Percentiles rank a stretch among this genome's conserved stretches.
Evolutionary conservation across 2,113 vertebrate genomes (phyloP).

Genomic region (Cacatua alba): DNA sequence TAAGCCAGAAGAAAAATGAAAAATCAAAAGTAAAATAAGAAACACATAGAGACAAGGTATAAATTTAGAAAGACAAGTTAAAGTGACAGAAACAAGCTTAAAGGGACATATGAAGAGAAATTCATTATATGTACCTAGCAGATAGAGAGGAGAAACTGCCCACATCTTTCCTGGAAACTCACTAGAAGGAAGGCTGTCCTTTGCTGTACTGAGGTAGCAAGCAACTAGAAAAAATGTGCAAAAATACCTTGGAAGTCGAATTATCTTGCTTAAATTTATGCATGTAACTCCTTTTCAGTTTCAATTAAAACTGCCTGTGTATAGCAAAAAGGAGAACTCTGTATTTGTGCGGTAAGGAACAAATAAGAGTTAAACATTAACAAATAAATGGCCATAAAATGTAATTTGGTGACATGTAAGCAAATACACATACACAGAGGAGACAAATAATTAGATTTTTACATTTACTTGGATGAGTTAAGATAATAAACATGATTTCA

Average conservation of each 20-base stretch:
- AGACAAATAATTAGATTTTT: neutral
- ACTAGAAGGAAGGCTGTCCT: neutral
- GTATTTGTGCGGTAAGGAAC: neutral
- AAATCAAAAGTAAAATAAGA: neutral
- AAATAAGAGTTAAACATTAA: neutral
- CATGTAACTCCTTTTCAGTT: neutral
- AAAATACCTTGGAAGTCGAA: neutral
- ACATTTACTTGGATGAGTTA: neutral
- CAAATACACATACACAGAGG: neutral
- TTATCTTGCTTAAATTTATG: neutral
- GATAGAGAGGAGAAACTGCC: neutral
- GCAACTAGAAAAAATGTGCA: neutral
- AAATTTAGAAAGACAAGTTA: neutral
- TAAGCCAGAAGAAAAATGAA: neutral
- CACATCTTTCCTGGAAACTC: neutral
- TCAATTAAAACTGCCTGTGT: neutral
- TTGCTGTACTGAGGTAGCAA: neutral
- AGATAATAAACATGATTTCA: neutral
- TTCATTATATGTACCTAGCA: accelerated
- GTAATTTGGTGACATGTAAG: neutral
- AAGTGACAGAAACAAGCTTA: neutral
- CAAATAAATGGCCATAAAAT: neutral
- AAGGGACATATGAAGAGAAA: neutral
- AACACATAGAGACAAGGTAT: neutral
- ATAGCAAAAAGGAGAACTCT: neutral